Base-by-base conservation (phyloP, 1,140 invertebrate species). In the Pseudomyrmex concolor region DNA sequence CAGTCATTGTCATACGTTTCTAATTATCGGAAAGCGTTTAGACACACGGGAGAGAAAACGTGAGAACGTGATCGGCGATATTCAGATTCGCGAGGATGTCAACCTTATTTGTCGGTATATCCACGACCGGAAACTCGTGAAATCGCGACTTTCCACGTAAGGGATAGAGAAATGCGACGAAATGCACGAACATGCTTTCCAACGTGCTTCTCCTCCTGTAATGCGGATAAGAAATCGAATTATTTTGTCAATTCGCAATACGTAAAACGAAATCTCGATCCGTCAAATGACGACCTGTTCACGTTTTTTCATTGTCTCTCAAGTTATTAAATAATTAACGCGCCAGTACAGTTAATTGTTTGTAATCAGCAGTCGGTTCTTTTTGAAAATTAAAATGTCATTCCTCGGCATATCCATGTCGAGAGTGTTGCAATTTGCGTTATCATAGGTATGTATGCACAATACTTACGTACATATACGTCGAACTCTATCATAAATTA, bases 81-180 rank as follows among this genome's bases (percentile, higher is more conserved):
- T 80, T 80, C 45, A 80, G 50, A 80, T 71, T 71, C 8, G 13
- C 34, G 51, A 68, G 76, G 45, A 80, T 60, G 45, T 80, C 76
- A 80, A 70, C 45, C n/a, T 71, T 70, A 34, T 17, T 70, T 60
- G 12, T 2, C 34, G 43, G 13, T 45, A 50, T 22, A 10, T 12
- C 22, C 45, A 19, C 15, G 12, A 76, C 12, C 76, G 76, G 66
- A 80, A 80, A 80, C 55, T 80, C 43, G 55, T 68, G 43, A 70
- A 80, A 80, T 80, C 54, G 43, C 48, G n/a, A 34, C 64, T 78
- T 57, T 70, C 63, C 19, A 64, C 10, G 54, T 48, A 70, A 68
- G 51, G 43, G 76, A 70, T 57, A 19, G 34, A 59, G 43, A 78
- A 34, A 45, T 22, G 9, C 4, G 7, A 51, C 2, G 19, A 34